Base-by-base conservation (phyloP, 2,888 invertebrate species). In the Cyrtodaria siliqua region DNA sequence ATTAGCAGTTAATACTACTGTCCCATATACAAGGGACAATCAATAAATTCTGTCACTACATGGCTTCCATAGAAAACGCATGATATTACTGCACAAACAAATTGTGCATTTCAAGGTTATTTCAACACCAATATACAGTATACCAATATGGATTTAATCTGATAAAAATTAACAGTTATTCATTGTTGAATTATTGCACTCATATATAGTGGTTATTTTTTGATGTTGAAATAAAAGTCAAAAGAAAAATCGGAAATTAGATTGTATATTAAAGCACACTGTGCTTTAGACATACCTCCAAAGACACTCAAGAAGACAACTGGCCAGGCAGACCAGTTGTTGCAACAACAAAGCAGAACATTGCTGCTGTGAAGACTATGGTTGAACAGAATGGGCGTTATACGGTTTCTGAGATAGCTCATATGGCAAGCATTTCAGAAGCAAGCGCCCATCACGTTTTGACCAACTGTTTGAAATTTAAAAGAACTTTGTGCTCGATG, bases 101-200 rank as follows among this genome's bases (percentile, higher is more conserved):
- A 4, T 33, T 12, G 33, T 33, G 33, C 33, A 33, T 8, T 33
- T 33, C n/a, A n/a, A n/a, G n/a, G n/a, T n/a, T n/a, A n/a, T n/a
- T n/a, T n/a, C n/a, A n/a, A n/a, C n/a, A n/a, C n/a, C n/a, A n/a
- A 12, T 33, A 33, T 33, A 8, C 33, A 33, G 12, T 33, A 33
- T 12, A 33, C 33, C 33, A 33, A 8, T 33, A 4, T 33, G 6
- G n/a, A 44, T 44, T 44, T 44, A 44, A 44, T 18, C 44, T 16
- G 20, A 20, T 44, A 9, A 16, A 9, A 44, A 44, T 44, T 44
- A 16, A 44, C 44, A 44, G 44, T 9, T 44, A 44, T 20, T 44
- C 44, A 44, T 44, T 44, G n/a, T 44, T 44, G 44, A 44, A 44
- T 44, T 44, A 44, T 16, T 44, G n/a, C 33, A 33, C 33, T 33